phyloP scores from a whole-genome alignment of 2,797 vertebrate genomes.

The Phoebastria nigripes region DNA sequence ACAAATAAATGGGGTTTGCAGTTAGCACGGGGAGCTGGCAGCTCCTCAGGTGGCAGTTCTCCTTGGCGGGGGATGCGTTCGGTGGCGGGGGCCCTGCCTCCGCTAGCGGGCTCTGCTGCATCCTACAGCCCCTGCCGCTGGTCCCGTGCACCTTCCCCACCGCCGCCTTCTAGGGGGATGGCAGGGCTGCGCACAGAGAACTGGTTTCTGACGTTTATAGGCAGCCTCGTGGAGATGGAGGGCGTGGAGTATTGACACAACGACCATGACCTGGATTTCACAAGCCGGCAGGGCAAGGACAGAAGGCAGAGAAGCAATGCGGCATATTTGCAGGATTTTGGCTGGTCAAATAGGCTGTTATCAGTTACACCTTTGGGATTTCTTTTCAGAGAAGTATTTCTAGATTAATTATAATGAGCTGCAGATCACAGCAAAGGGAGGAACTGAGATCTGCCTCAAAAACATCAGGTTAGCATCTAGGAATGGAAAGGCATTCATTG shows the following conservation, averaged over 20 bases:
- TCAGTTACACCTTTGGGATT: neutral
- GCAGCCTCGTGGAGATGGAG: too few relatives aligned
- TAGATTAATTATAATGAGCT: neutral
- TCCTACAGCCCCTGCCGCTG: too few relatives aligned
- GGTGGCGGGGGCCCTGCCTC: accelerated
- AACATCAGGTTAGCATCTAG: neutral
- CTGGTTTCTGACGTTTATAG: neutral
- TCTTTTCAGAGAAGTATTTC: neutral
- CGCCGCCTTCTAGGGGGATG: accelerated
- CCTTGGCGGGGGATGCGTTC: too few relatives aligned
- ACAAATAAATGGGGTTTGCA: neutral
- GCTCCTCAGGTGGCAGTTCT: neutral
- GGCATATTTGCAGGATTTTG: neutral
- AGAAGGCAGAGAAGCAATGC: neutral
- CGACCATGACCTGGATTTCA: neutral
- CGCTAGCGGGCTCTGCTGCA: neutral
- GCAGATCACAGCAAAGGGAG: neutral
- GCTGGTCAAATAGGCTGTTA: neutral
- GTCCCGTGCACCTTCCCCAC: neutral
- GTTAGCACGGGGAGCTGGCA: neutral
- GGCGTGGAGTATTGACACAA: neutral
- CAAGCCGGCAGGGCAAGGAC: neutral
- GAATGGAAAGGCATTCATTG: neutral
- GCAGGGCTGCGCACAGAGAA: neutral
- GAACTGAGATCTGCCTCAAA: neutral